Percentiles rank a stretch among this genome's conserved stretches.
Evolutionary conservation across 2,888 invertebrate species (phyloP).

Genomic region (Cephus nigrinus): DNA sequence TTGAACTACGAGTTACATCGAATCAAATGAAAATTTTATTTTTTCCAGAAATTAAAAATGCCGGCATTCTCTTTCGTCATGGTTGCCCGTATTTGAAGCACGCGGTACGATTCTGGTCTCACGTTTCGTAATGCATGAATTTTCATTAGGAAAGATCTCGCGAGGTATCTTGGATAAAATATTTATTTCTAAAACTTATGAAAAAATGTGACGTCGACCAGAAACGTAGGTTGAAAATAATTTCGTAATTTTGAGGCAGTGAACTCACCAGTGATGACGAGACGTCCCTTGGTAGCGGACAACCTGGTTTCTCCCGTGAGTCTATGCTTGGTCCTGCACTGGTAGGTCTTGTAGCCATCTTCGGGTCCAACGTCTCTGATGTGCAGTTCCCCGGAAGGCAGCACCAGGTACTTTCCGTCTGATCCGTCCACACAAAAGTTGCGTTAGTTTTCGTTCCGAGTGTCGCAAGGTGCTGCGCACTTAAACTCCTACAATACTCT

Average conservation of each 20-base stretch:
- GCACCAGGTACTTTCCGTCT: constrained; percentile 96
- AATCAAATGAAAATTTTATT: background rate
- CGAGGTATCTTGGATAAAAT: background rate
- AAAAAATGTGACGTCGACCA: background rate
- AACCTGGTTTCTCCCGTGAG: constrained; percentile 92
- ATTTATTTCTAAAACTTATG: background rate
- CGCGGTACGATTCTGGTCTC: background rate
- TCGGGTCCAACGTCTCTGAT: constrained; percentile 95
- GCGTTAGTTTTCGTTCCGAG: background rate
- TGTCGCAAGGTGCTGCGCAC: background rate
- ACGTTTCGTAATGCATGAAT: background rate
- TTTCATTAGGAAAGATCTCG: background rate
- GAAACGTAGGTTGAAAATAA: background rate
- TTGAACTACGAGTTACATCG: background rate
- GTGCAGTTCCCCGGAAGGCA: constrained; percentile 95
- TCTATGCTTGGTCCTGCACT: constrained; percentile 93
- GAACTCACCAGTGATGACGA: constrained; percentile 94
- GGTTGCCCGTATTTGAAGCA: background rate
- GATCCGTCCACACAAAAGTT: constrained; percentile 36
- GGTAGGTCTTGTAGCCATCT: constrained; percentile 93
- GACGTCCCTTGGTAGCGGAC: constrained; percentile 92
- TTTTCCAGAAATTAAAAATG: background rate
- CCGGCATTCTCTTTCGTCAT: background rate
- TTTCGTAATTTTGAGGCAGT: background rate
- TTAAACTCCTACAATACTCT: background rate